Base-by-base conservation (phyloP, 2,888 invertebrate species). In the Lycaena phlaeas region DNA sequence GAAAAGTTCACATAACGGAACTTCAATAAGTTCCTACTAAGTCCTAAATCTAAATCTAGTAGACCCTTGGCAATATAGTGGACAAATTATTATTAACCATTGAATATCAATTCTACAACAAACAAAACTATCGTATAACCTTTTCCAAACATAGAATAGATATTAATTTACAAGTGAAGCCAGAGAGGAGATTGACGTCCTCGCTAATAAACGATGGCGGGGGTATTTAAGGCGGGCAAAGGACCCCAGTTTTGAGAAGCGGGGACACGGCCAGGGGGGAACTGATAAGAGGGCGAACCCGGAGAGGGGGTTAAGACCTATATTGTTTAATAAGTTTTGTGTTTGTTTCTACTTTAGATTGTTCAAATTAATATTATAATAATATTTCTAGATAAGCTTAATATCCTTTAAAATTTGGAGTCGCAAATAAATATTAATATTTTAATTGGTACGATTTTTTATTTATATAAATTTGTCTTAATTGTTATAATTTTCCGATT, bases 201-300 rank as follows among this genome's bases (percentile, higher is more conserved):
- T 45, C 49, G 53, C 54, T 60, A 58, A 59, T 59, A 59, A 58
- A 53, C 53, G 52, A 50, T 53, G 55, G 57, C 48, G 52, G 50
- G 43, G 42, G 42, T 47, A 48, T 51, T 54, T 57, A 57, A 62
- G 60, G 59, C 52, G 61, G 58, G 52, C 39, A 51, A 49, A 49
- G 48, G 55, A 48, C 52, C 52, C 50, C 52, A 49, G 50, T 53
- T 54, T 51, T 52, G 53, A 53, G 50, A 46, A 48, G 48, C 42
- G 53, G 53, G 56, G 57, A 56, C 49, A 46, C 42, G n/a, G 48
- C 42, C 50, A 50, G 56, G 59, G 59, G 55, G 53, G 53, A 54
- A 57, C 57, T 54, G 57, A 59, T 59, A 64, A 58, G 55, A 53
- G 57, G 56, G 54, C 44, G 46, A 39, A 31, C 17, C 40, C 31